Evolutionary conservation across 2,888 invertebrate genomes (phyloP).

Genomic region (Exocentrus adspersus): DNA sequence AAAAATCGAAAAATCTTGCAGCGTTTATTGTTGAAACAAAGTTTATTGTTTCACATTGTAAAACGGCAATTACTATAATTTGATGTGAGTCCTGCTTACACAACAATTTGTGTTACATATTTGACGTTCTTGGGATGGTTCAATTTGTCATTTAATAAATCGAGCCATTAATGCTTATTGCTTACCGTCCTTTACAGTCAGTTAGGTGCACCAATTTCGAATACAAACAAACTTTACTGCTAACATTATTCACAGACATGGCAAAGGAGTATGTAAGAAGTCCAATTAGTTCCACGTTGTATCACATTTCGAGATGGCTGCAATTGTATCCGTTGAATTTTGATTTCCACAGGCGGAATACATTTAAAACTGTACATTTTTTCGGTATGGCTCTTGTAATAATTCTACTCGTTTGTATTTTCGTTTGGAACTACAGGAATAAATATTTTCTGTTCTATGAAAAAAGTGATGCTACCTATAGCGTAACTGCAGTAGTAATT

Average conservation of each 20-base stretch:
- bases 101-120: no score
- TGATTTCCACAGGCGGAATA: not conserved
- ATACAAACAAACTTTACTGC: not conserved
- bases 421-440: slow-evolving; percentile 7
- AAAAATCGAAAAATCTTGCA: no score
- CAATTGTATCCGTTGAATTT: slow-evolving; percentile 12
- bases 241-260: not conserved
- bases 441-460: not conserved
- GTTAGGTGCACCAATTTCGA: not conserved
- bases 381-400: not conserved
- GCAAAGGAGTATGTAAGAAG: not conserved
- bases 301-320: slow-evolving; percentile 9
- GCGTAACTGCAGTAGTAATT: not conserved
- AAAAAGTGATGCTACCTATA: not conserved
- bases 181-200: not conserved
- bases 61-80: no score
- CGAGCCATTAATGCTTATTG: not conserved
- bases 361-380: not conserved
- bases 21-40: no score
- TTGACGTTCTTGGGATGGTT: not conserved
- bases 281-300: not conserved
- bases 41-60: no score
- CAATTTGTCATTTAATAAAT: not conserved
- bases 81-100: no score
- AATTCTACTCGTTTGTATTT: not conserved